A percentile compares a stretch with the other conserved stretches of the same genome.
Evolutionary conservation across 2,888 invertebrate species (phyloP).

Genomic region (Sipha maydis): DNA sequence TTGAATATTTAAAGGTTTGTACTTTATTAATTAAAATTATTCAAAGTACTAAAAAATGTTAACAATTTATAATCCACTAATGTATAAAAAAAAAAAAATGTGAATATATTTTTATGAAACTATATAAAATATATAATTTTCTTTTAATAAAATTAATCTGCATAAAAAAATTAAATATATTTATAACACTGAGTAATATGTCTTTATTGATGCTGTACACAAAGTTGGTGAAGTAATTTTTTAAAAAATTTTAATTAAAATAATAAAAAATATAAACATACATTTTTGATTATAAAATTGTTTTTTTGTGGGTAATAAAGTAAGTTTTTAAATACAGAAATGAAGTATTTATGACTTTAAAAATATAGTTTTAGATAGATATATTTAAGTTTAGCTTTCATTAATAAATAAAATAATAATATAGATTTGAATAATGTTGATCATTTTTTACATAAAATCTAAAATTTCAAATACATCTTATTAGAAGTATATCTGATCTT

Average conservation of each 20-base stretch:
- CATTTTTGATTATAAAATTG: too few species aligned
- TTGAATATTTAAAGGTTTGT: background rate
- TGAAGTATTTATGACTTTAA: background rate
- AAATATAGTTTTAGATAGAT: background rate
- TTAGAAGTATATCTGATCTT: background rate
- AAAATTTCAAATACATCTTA: background rate
- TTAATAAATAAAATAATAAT: too few species aligned
- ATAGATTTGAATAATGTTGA: background rate
- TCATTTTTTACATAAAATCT: background rate
- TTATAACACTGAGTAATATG: background rate
- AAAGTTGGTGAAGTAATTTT: background rate
- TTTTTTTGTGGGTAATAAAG: background rate
- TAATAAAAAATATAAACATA: too few species aligned
- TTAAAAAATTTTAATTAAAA: too few species aligned
- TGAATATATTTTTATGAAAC: background rate
- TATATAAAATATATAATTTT: background rate
- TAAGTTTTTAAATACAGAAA: background rate
- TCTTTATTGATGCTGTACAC: background rate
- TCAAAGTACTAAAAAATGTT: background rate
- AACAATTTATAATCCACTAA: too few species aligned
- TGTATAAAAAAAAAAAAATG: background rate
- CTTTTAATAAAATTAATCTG: background rate
- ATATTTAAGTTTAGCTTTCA: too few species aligned
- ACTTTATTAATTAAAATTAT: background rate
- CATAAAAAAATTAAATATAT: background rate